These are phyloP conservation scores for Capitella teleta DNA, from an alignment of 1,140 invertebrate genomes.

Conservation along the genomic window DNA sequence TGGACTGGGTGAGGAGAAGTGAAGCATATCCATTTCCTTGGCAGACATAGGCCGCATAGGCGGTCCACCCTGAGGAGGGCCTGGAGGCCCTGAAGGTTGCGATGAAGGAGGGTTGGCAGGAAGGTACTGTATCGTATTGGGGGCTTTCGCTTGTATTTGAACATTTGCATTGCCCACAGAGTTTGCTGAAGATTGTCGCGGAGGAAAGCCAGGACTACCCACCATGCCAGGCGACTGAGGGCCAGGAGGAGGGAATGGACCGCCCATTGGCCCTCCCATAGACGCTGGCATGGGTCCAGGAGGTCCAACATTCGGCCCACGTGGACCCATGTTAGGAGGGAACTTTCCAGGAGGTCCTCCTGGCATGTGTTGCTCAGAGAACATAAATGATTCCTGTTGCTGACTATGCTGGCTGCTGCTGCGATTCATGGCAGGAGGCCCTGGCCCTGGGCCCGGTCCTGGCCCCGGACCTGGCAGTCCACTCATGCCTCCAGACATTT, in stretches of 20 bases:
- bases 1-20: too few species aligned
- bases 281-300: not conserved
- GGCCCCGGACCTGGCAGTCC: not conserved
- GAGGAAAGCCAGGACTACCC: not conserved
- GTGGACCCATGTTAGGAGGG: not conserved
- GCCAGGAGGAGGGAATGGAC: slow-evolving; percentile 7
- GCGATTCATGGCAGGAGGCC: not conserved
- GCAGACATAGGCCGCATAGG: slow-evolving; percentile 2
- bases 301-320: not conserved
- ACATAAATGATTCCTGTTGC: not conserved
- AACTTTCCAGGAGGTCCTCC: not conserved
- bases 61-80: slow-evolving; percentile 48
- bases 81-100: slow-evolving; percentile 42
- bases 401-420: not conserved
- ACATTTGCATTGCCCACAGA: slow-evolving; percentile 39
- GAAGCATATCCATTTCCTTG: slow-evolving; percentile 5
- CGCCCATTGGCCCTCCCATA: not conserved
- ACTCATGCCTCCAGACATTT: not conserved
- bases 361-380: slow-evolving; percentile 10
- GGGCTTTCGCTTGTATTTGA: slow-evolving; percentile 82
- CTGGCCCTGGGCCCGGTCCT: not conserved
- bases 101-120: slow-evolving; percentile 52
- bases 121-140: slow-evolving; percentile 95
- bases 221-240: not conserved
- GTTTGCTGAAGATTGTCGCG: slow-evolving; percentile 5